Percentiles rank a stretch among this genome's conserved stretches.
Conservation (phyloP, 1,140 invertebrate species). For the Pogonognathellus flavescens region DNA sequence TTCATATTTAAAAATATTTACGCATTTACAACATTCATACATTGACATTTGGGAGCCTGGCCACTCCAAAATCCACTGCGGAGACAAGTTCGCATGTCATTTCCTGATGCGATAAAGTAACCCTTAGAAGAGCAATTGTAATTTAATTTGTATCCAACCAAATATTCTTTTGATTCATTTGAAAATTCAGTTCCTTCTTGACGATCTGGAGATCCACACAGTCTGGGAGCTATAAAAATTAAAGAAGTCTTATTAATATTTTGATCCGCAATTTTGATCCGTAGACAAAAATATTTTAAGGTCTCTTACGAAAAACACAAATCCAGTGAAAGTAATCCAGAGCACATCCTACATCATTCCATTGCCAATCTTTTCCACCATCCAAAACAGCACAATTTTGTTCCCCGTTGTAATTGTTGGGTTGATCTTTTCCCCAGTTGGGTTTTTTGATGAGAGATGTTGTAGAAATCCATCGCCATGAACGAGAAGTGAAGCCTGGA, state of each 20-base stretch:
- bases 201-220: constrained; percentile 89
- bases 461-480: constrained; percentile 90
- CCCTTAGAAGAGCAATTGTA: constrained; percentile 85
- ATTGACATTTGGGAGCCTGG: constrained; percentile 84
- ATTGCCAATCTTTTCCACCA: constrained; percentile 88
- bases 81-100: constrained; percentile 78
- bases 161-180: constrained; percentile 71
- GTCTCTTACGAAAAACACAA: constrained; percentile 78
- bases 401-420: constrained; percentile 95
- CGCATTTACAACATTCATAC: constrained; percentile 76
- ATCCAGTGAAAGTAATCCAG: constrained; percentile 93
- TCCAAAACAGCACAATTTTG: constrained; percentile 94
- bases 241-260: no score
- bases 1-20: background rate
- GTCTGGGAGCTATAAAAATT: constrained; percentile 81
- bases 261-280: no score
- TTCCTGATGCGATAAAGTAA: constrained; percentile 82
- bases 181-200: constrained; percentile 70
- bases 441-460: constrained; percentile 83
- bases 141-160: constrained; percentile 78
- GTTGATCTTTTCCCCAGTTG: constrained; percentile 92
- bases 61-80: constrained; percentile 85
- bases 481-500: constrained; percentile 82
- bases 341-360: constrained; percentile 96
- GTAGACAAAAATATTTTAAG: background rate